Base-by-base conservation (phyloP, 2,797 vertebrate species). In the Leucoraja ocellata region DNA sequence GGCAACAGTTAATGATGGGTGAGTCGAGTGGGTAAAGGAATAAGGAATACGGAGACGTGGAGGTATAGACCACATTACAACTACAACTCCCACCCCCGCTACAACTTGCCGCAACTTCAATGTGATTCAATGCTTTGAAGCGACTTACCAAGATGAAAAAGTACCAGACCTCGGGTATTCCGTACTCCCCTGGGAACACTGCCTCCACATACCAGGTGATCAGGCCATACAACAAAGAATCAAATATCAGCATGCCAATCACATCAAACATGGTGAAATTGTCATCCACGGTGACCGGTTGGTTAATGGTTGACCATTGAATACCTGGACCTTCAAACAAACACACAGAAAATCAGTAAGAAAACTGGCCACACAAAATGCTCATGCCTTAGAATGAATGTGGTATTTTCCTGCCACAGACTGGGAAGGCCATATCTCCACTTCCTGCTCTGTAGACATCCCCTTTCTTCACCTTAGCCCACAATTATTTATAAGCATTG, bases 161-260 rank as follows among this genome's bases (percentile, higher is more conserved):
- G 96, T 98, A 99, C 95, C 97, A 98, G 0, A 98, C 98, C 88
- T 97, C 97, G 0, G 99, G 98, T 92, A 99, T 96, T 0, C 99
- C 99, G 0, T 99, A 99, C 95, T 99, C 98, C 83, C 99, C 99
- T 0, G 99, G 99, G 94, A 99, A 98, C 63, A 99, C 98, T 0
- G 98, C 97, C 95, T 99, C 99, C 95, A 98, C 95, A 0, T 99
- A 99, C 98, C 98, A 99, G 95, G 98, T 96, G 94, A 98, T 97
- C 94, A 98, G 46, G 0, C 97, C 96, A 0, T 99, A 99, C 0
- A 99, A 95, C 16, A 96, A 83, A 0, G 98, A 95, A 94, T 99
- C 99, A 83, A 99, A 95, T 21, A 99, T 96, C 94, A 99, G 96
- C 97, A 99, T 95, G 61, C 96, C 96, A 93, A 99, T 94, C 94